These are phyloP conservation scores for Styela clava DNA, from an alignment of 23 tunicate species.

Conservation along the genomic window DNA sequence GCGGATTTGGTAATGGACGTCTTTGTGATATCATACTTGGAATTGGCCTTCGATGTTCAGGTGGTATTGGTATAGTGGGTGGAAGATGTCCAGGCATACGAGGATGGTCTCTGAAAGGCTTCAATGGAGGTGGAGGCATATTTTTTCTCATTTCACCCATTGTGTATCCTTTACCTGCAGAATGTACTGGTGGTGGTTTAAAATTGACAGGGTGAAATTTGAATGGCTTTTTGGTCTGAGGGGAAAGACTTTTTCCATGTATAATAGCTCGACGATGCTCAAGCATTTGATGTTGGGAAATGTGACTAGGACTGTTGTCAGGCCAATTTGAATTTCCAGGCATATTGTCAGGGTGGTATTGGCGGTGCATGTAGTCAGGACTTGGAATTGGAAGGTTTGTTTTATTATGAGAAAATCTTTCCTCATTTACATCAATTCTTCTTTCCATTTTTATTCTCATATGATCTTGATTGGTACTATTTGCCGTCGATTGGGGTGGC, in stretches of 20 bases:
- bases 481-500: background rate
- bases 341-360: background rate
- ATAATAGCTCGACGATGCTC: background rate
- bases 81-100: background rate
- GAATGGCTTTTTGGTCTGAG: constrained; percentile 3
- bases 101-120: background rate
- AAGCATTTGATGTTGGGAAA: background rate
- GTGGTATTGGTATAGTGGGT: background rate
- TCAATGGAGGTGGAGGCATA: background rate
- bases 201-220: constrained; percentile 8
- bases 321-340: background rate
- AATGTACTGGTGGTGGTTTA: background rate
- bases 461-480: constrained; percentile 31
- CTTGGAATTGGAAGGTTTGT: background rate
- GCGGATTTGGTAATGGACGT: background rate
- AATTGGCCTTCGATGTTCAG: background rate
- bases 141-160: background rate
- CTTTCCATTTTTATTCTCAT: constrained; percentile 48
- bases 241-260: background rate
- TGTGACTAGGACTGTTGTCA: background rate
- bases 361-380: background rate
- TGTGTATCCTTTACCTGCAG: background rate
- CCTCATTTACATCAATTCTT: constrained; percentile 24
- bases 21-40: background rate
- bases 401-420: constrained; percentile 44